These are phyloP conservation scores for Exocentrus adspersus DNA, from an alignment of 2,888 invertebrate genomes.

Conservation along the genomic window DNA sequence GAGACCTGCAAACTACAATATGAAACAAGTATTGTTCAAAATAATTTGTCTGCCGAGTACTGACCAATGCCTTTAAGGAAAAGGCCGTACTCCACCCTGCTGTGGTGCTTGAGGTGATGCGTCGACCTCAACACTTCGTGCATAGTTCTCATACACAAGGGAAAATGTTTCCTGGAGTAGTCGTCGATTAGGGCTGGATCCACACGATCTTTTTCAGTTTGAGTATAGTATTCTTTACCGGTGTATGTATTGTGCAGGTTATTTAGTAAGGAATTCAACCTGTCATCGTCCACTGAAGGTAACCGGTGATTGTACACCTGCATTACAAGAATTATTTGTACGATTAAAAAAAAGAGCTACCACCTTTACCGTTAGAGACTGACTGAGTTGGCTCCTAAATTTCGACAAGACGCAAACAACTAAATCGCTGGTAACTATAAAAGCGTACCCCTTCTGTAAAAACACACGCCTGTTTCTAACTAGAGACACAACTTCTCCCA, in stretches of 20 bases:
- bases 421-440: conserved; percentile 86
- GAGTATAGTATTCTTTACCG: conserved; percentile 79
- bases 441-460: conserved; percentile 83
- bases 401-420: conserved; percentile 82
- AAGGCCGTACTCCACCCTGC: conserved; percentile 90
- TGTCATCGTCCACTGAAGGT: conserved; percentile 83
- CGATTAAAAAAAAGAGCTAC: no score
- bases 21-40: conserved; percentile 5
- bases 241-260: conserved; percentile 84
- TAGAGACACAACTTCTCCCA: conserved; percentile 87
- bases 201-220: conserved; percentile 61
- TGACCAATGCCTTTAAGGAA: conserved; percentile 83
- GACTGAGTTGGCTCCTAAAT: conserved; percentile 77
- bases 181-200: conserved; percentile 70
- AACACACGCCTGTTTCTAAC: conserved; percentile 82
- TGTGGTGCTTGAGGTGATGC: conserved; percentile 91
- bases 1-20: no score
- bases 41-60: not conserved
- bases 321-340: no score
- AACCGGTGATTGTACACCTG: conserved; percentile 75
- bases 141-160: conserved; percentile 94
- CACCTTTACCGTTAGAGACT: conserved; percentile 75
- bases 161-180: conserved; percentile 85
- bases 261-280: conserved; percentile 77
- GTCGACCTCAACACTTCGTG: conserved; percentile 81